Base-by-base conservation (phyloP, 2,888 invertebrate species). In the Caenorhabditis imperialis region DNA sequence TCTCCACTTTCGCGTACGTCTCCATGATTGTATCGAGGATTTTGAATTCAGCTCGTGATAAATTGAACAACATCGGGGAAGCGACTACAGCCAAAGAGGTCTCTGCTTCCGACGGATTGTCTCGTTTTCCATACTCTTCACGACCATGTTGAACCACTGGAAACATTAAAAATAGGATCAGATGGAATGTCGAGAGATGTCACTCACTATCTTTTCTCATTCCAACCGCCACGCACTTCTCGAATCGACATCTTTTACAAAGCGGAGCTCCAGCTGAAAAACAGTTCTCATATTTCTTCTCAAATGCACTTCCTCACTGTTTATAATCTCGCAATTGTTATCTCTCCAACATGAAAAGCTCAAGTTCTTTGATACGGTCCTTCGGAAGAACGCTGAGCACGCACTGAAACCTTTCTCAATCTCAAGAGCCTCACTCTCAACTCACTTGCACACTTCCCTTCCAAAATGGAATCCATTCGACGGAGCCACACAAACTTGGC, bases 181-280 rank as follows among this genome's bases (percentile, higher is more conserved):
- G 7, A 30, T 20, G 44, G 12, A 44, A 22, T 7, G 16, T 23
- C 8, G 7, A 4, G 23, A 8, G 3, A 27, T 6, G 18, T 10
- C 16, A 47, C 45, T 47, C 22, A 50, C 50, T 30, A 7, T 63
- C 63, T 38, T 54, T 63, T 18, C 65, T 58, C 72, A 73, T 73
- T 53, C 72, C 72, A 3, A 65, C 65, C 6, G 55, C 53, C 4
- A 73, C 7, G 23, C 72, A 73, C 45, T 60, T 55, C 10, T 51
- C 33, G 44, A 73, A 73, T 60, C 72, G 58, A 44, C 72, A 73
- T 8, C 60, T 65, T 37, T 60, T 65, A 33, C 72, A 73, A n/a
- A 60, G 54, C n/a, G 65, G 51, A 3, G 47, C 25, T 10, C 55
- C 61, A 20, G 70, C 54, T 53, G 48, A 35, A 30, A 33, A 45